Base-by-base conservation (phyloP, 2,888 invertebrate species). In the Eremobia ochroleuca region DNA sequence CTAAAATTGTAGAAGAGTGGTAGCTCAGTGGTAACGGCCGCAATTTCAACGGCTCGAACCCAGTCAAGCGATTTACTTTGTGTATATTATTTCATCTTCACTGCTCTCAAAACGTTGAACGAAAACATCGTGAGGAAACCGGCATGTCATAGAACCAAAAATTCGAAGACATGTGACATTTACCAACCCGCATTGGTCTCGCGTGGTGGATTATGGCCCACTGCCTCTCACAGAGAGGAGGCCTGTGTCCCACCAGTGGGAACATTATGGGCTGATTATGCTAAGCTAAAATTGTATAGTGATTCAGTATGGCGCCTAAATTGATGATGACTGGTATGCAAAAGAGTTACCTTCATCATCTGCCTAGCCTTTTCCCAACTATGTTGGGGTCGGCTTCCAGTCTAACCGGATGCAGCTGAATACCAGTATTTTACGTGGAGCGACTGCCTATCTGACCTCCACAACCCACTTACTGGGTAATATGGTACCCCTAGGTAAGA, bases 271-370 rank as follows among this genome's bases (percentile, higher is more conserved):
- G 49, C 49, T 25, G 25, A 52, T 52, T 52, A 52, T 25, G 25
- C 9, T 25, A 52, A 8, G 25, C 52, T 52, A 52, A 31, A 31
- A 61, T 28, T 37, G 6, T 55, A 28, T 46, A 55, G 8, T 55
- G 3, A 55, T 75, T 75, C 28, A 55, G 5, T 25, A 65, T 49
- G 49, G 25, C 25, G 18, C 64, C 21, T 82, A 58, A 49, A 73
- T 18, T 21, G 25, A 58, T 15, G 4, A 49, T 65, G 40, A 49
- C 49, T 59, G 15, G 25, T 59, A 78, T 78, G 52, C 65, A 66
- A 52, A 31, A 52, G 49, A 82, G 49, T 58, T 37, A 34, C 46
- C 0, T 6, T 6, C n/a, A n/a, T n/a, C n/a, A n/a, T n/a, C n/a
- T n/a, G n/a, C n/a, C n/a, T n/a, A n/a, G n/a, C n/a, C n/a, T n/a